Percentiles rank a stretch among this genome's conserved stretches.
phyloP scores from a whole-genome alignment of 2,797 vertebrate species.

The Sarcophilus harrisii region DNA sequence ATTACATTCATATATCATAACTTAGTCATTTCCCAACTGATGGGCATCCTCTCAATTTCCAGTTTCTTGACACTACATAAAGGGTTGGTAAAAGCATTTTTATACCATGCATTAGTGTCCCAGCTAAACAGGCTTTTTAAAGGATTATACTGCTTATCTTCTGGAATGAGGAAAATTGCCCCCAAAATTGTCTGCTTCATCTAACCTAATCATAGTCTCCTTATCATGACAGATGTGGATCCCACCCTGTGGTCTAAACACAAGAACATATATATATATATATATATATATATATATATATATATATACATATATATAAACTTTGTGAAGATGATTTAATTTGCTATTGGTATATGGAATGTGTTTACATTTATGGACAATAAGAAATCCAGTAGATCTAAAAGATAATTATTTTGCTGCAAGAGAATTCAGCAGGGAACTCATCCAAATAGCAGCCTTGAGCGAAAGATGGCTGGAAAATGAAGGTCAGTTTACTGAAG shows the following conservation, averaged over 20 bases:
- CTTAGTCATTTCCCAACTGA: too few relatives aligned
- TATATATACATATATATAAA: too few relatives aligned
- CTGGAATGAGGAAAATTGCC: background rate
- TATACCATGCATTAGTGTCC: too few relatives aligned
- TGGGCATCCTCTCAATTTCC: too few relatives aligned
- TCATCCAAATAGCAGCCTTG: background rate
- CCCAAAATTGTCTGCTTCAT: background rate
- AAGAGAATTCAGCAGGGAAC: background rate
- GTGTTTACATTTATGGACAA: background rate
- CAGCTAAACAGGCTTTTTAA: too few relatives aligned
- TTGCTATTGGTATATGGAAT: background rate
- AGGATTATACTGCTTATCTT: too few relatives aligned
- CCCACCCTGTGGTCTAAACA: background rate
- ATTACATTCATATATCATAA: too few relatives aligned
- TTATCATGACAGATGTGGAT: background rate
- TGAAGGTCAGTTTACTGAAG: background rate
- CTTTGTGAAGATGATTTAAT: background rate
- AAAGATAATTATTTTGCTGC: background rate
- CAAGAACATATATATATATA: background rate
- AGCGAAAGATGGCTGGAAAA: background rate
- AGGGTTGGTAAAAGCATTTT: too few relatives aligned
- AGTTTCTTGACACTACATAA: too few relatives aligned
- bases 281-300: too few relatives aligned
- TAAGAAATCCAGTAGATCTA: background rate
- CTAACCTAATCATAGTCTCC: background rate